Conservation (phyloP, 2,113 vertebrate genomes). For the Thalassarche chlororhynchos region DNA sequence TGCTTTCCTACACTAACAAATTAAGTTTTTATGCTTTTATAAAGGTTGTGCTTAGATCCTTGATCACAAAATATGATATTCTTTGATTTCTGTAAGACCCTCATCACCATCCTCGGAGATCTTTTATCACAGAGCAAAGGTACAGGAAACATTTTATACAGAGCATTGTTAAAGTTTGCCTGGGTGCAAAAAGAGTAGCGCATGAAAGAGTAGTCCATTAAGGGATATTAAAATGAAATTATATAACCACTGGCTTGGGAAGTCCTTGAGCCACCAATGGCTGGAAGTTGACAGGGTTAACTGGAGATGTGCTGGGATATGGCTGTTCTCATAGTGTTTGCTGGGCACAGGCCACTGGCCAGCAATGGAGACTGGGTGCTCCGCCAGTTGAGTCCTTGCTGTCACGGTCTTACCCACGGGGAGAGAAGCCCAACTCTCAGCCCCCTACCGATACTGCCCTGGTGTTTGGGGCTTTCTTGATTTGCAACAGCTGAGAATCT, state of each 20-base stretch:
- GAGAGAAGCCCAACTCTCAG: no score
- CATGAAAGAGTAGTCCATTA: neutral
- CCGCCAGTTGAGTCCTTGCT: neutral
- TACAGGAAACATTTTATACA: neutral
- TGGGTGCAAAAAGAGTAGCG: neutral
- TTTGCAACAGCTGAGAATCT: neutral
- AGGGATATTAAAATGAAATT: neutral
- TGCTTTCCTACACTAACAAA: neutral
- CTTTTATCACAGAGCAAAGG: neutral
- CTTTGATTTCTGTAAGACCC: neutral
- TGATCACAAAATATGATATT: neutral
- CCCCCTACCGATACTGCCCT: neutral
- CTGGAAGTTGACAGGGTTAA: neutral
- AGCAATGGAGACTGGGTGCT: neutral
- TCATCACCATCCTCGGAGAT: neutral
- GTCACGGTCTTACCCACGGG: rapidly evolving
- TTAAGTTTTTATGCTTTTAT: neutral
- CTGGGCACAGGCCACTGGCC: neutral
- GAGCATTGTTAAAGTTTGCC: neutral
- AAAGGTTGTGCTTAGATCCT: neutral
- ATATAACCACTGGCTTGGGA: neutral
- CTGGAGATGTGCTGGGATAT: neutral
- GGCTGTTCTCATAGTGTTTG: neutral
- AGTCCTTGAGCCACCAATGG: neutral
- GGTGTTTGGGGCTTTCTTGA: neutral